Percentiles rank a stretch among this genome's conserved stretches.
phyloP scores from a whole-genome alignment of 2,797 vertebrate species.

The Phyllotis vaccarum region DNA sequence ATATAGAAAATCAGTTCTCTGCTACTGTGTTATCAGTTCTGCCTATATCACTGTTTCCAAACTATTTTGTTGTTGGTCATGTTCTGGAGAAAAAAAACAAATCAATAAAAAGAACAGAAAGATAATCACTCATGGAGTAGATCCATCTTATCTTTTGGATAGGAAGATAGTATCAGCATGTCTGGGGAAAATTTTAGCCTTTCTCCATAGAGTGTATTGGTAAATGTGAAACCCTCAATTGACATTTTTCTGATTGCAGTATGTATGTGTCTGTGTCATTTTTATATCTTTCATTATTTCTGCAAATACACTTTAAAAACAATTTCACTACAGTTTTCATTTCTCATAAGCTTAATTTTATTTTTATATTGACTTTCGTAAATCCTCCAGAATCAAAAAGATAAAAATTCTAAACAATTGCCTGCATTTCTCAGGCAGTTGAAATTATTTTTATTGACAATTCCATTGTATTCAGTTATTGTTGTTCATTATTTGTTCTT shows the following conservation, averaged over 20 bases:
- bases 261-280: conserved; percentile 61
- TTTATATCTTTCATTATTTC: conserved; percentile 74
- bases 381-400: conserved; percentile 43
- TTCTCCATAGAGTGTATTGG: conserved; percentile 1
- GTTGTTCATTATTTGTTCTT: conserved; percentile 5
- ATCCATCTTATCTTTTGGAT: conserved; percentile 53
- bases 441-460: conserved; percentile 59
- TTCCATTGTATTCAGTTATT: not conserved
- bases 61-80: conserved; percentile 9
- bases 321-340: conserved; percentile 70
- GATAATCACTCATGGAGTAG: conserved; percentile 23
- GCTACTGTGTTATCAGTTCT: not conserved
- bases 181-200: conserved; percentile 58
- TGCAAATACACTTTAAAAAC: conserved; percentile 52
- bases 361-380: conserved; percentile 69
- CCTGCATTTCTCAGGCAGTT: conserved; percentile 35
- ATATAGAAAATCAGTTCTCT: conserved; percentile 33
- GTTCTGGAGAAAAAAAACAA: conserved; percentile 34
- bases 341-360: conserved; percentile 35
- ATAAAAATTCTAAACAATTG: conserved; percentile 37
- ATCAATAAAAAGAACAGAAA: conserved; percentile 55
- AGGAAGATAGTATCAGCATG: conserved; percentile 63
- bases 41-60: conserved; percentile 45
- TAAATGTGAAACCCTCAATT: conserved; percentile 62
- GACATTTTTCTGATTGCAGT: conserved; percentile 65